These are phyloP conservation scores for Blomia tropicalis DNA, from an alignment of 2,888 invertebrate species.

Conservation along the genomic window DNA sequence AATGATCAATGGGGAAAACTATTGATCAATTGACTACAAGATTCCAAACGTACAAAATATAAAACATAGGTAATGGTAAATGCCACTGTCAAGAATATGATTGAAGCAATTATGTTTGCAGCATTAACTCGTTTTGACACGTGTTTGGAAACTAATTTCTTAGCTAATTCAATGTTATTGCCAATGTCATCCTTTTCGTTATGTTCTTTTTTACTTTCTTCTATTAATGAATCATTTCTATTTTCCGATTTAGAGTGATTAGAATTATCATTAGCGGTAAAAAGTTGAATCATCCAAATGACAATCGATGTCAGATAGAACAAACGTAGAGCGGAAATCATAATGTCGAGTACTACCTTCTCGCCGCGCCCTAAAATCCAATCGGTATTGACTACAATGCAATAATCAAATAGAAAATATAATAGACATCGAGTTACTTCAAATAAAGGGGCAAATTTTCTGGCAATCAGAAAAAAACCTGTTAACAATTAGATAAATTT, in stretches of 20 bases:
- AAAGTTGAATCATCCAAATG: neutral
- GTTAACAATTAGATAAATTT: neutral
- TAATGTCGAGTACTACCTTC: neutral
- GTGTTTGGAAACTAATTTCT: neutral
- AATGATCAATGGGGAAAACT: neutral
- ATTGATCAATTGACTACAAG: slow-evolving; percentile 6
- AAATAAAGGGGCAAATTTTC: slow-evolving; percentile 11
- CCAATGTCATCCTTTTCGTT: neutral
- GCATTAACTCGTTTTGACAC: neutral
- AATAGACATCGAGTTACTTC: neutral
- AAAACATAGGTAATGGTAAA: neutral
- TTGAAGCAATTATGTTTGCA: neutral
- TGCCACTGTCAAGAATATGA: neutral
- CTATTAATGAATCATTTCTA: neutral
- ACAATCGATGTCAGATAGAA: neutral
- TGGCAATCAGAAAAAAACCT: neutral
- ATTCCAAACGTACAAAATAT: neutral
- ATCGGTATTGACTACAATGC: neutral
- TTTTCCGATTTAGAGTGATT: neutral
- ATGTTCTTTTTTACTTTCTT: neutral
- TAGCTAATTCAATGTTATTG: slow-evolving; percentile 5
- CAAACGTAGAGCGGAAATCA: neutral
- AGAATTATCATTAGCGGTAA: neutral
- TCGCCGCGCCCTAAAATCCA: neutral
- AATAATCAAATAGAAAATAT: slow-evolving; percentile 14